Base-by-base conservation (phyloP, 1,140 invertebrate species). In the Pseudomyrmex sp. region DNA sequence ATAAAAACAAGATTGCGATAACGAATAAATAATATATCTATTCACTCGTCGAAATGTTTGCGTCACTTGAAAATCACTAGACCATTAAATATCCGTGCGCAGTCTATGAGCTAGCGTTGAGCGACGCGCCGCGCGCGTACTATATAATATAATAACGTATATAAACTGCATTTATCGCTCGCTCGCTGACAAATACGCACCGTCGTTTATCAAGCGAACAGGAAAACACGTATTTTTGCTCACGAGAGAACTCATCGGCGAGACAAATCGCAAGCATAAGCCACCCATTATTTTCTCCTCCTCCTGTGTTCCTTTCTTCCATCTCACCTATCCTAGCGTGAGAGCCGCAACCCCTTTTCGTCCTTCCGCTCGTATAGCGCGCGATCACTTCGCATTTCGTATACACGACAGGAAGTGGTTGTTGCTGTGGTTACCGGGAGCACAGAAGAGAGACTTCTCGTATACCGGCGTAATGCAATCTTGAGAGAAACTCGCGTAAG, bases 371-470 rank as follows among this genome's bases (percentile, higher is more conserved):
- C 15, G 12, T 68, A 18, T 35, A 35, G 5, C 35, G 61, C 68
- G 77, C 58, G 77, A 69, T 75, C 77, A 48, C 20, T 9, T 61
- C 13, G 76, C 69, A 68, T 85, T 77, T 85, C 26, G 73, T 68
- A 87, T 82, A 76, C 74, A 73, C 86, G 68, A 54, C 46, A 54
- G 35, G 46, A 72, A 80, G 48, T 15, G 50, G 62, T 79, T 50
- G 74, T 62, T 59, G 76, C 48, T 50, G 70, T 52, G 75, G 74
- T 84, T 84, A 83, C 46, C 75, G 74, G 35, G 61, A 66, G 85
- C 82, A 82, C 58, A 72, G 82, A 80, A 87, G 73, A 80, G 83
- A 80, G 83, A 87, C 68, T 80, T 84, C 82, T 82, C 82, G 69
- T 85, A 48, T 35, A 35, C 44, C 61, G 74, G 52, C 68, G 56